Evolutionary conservation across 2,797 vertebrate species (phyloP).

Genomic region (Vipera ursinii): DNA sequence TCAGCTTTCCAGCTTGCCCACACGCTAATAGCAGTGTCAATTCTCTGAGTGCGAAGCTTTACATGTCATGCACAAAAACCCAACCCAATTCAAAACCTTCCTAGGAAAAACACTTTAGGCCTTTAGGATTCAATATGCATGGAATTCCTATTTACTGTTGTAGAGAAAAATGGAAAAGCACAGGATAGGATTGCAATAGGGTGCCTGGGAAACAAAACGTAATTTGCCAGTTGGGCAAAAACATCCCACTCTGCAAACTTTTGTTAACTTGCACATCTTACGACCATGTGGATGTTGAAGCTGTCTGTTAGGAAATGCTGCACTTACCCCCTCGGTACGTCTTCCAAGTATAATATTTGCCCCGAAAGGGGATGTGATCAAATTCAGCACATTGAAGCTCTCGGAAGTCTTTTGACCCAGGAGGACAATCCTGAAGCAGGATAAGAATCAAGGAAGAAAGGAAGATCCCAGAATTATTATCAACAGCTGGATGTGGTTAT

Average conservation of each 20-base stretch:
- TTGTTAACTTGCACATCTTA: not conserved
- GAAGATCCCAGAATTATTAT: not conserved
- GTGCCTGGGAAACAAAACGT: not conserved
- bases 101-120: not conserved
- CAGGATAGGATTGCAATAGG: not conserved
- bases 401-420: constrained; percentile 90
- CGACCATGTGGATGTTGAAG: not conserved
- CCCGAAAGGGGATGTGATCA: constrained; percentile 90
- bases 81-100: not conserved
- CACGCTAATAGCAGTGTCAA: not conserved
- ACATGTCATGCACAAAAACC: not conserved
- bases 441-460: not conserved
- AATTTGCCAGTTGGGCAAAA: too few relatives aligned
- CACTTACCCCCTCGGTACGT: constrained; percentile 90
- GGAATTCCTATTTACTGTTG: not conserved
- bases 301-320: not conserved
- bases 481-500: not conserved
- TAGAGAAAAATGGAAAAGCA: not conserved
- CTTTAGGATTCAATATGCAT: not conserved
- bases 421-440: constrained; percentile 82
- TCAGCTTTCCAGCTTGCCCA: not conserved
- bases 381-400: constrained; percentile 94
- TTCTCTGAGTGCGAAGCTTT: not conserved
- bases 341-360: constrained; percentile 97
- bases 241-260: not conserved